Evolutionary conservation across 2,888 invertebrate genomes (phyloP).

Genomic region (Anodontia alba): DNA sequence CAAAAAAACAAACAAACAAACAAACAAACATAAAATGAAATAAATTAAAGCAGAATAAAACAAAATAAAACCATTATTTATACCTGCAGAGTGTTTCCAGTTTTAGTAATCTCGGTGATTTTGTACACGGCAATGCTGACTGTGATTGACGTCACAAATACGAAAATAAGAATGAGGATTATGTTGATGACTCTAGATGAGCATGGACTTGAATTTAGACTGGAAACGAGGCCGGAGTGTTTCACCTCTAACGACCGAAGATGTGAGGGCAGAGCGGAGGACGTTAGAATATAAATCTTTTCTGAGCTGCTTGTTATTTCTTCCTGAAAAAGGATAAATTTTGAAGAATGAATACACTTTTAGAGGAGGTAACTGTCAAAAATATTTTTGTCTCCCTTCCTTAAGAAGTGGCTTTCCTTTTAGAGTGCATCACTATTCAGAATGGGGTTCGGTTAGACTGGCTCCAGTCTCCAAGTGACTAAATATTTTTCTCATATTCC

Average conservation of each 20-base stretch:
- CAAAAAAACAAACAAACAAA: no score
- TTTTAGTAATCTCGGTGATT: background rate
- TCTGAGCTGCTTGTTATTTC: constrained; percentile 1
- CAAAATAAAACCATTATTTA: no score
- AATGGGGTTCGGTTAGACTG: no score
- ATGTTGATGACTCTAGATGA: background rate
- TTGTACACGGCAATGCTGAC: constrained; percentile 5
- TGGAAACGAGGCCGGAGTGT: background rate
- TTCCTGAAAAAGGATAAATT: background rate
- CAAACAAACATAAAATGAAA: no score
- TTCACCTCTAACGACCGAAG: background rate
- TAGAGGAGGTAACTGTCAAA: no score
- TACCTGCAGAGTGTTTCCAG: background rate
- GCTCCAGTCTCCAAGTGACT: no score
- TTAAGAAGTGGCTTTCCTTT: no score
- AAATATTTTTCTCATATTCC: no score
- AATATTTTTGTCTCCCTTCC: no score
- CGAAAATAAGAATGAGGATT: background rate
- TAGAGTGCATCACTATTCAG: no score
- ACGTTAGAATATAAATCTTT: background rate
- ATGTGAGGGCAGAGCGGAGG: background rate
- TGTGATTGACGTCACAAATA: constrained; percentile 1
- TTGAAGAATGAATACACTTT: no score
- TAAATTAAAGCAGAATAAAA: no score
- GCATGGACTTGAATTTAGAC: background rate